phyloP scores from a whole-genome alignment of 2,113 vertebrate genomes.

The Calyptomena viridis region DNA sequence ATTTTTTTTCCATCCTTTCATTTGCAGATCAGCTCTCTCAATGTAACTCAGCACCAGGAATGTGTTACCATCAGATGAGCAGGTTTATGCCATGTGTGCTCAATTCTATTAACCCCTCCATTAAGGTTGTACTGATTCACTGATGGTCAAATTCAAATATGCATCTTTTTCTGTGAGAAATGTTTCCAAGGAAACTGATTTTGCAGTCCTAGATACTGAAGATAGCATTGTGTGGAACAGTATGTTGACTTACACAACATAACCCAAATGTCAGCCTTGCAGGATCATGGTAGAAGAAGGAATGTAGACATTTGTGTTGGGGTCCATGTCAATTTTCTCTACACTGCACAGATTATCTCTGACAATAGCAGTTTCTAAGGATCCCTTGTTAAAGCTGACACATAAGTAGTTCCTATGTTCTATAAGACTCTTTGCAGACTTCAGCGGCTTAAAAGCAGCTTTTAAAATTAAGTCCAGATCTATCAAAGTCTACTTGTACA shows the following conservation, averaged over 20 bases:
- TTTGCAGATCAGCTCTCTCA: not conserved
- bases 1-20: not conserved
- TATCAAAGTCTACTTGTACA: accelerated
- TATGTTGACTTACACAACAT: not conserved
- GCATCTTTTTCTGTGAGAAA: not conserved
- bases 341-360: not conserved
- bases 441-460: not conserved
- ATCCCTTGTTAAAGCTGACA: not conserved
- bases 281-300: not conserved
- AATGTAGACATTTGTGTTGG: not conserved
- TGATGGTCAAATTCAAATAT: not conserved
- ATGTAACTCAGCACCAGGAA: not conserved
- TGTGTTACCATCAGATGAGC: not conserved
- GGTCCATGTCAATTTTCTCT: not conserved
- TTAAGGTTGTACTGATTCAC: not conserved
- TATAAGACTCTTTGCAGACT: not conserved
- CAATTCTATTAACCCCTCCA: not conserved
- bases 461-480: not conserved
- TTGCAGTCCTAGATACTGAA: not conserved
- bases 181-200: not conserved
- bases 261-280: not conserved
- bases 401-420: not conserved
- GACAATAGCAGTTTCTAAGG: not conserved
- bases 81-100: not conserved
- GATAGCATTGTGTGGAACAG: not conserved